Evolutionary conservation across 2,797 vertebrate genomes (phyloP), one percentile per base, ranked within the genome.

Genomic region (Acrocephalus scirpaceus): DNA sequence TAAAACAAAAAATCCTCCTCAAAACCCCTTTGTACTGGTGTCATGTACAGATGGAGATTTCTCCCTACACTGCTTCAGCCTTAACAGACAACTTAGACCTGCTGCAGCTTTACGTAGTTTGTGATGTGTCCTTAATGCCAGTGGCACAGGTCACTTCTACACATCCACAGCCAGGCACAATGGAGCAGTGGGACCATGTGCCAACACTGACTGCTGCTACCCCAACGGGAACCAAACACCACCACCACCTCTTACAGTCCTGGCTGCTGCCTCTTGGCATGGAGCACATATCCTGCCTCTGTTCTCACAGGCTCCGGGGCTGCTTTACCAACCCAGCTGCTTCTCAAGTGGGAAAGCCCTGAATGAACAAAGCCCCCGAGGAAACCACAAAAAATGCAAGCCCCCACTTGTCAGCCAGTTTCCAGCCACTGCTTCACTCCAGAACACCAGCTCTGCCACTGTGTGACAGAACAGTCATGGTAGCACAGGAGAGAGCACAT

Each of bases 1-100:
- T 69, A 92, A 97, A 97, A 91, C 74, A 74, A 97, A 65, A 92
- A 80, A 74, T 74, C 94, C 93, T 97, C 95, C 97, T 96, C 92
- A 88, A 95, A 96, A 97, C 13, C n/a, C 66, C 74, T 73, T 92
- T 70, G 83, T 92, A 93, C 82, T 75, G 47, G 61, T 45, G 77
- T 73, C 81, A 64, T 15, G 30, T n/a, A 79, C 79, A 77, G 93
- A 66, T 60, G 93, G 90, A 95, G 85, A 88, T 83, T 54, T 79
- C 94, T 75, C 80, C 74, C 75, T 93, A 90, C 38, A 20, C 67
- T 90, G 92, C 86, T 95, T 91, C 32, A 69, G 67, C 48, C 74
- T 95, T 56, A 54, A 51, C 69, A 84, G 70, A 70, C 45, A 95
- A 88, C n/a, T 29, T 0, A 48, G 88, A 84, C 78, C 84, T 81